A percentile compares a stretch with the other conserved stretches of the same genome.
These are phyloP conservation scores for Arothron firmamentum DNA, from an alignment of 2,113 vertebrate species.

Conservation along the genomic window DNA sequence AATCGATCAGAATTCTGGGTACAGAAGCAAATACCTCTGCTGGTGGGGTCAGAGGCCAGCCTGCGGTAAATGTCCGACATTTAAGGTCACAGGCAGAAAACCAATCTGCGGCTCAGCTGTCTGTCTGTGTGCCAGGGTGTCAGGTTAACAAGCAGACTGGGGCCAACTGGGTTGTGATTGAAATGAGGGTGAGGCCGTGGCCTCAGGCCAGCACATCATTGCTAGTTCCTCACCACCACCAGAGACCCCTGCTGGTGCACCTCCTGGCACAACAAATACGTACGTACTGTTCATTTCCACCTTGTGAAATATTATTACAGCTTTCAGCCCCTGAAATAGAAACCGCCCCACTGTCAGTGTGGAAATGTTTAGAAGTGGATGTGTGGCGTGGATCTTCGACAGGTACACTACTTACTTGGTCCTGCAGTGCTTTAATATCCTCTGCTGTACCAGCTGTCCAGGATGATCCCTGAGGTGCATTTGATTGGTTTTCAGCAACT, in stretches of 20 bases:
- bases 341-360: too few relatives aligned
- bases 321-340: too few relatives aligned
- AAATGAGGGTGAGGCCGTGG: slow-evolving; percentile 42
- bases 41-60: not conserved
- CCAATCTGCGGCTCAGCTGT: slow-evolving; percentile 33
- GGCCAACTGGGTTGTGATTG: slow-evolving; percentile 67
- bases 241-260: slow-evolving; percentile 3
- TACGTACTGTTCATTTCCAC: slow-evolving; percentile 8
- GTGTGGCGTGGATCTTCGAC: too few relatives aligned
- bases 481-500: too few relatives aligned
- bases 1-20: not conserved
- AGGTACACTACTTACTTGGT: too few relatives aligned
- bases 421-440: too few relatives aligned
- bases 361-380: too few relatives aligned
- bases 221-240: slow-evolving; percentile 12
- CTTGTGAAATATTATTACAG: slow-evolving; percentile 1
- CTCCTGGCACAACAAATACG: slow-evolving; percentile 11
- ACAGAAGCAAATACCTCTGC: not conserved
- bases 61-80: slow-evolving; percentile 6
- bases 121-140: slow-evolving; percentile 38
- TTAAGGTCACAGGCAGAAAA: slow-evolving; percentile 35
- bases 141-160: slow-evolving; percentile 36
- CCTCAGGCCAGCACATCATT: slow-evolving; percentile 27
- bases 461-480: too few relatives aligned
- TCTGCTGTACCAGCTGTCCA: too few relatives aligned